phyloP scores from a whole-genome alignment of 1,140 invertebrate species.

The Drosophila oshimai region DNA sequence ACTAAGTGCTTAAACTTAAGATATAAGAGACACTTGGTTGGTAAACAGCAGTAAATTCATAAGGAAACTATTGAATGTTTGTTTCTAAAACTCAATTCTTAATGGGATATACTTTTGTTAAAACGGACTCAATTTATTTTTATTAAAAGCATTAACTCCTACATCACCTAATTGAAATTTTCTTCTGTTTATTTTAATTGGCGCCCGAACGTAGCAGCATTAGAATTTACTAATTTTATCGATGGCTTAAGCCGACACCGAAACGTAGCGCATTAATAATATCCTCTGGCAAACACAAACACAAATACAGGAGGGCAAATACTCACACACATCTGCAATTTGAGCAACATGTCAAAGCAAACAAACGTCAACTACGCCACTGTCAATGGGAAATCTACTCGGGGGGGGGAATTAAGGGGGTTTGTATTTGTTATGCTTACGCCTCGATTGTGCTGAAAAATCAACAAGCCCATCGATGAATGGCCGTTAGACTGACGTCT shows the following conservation, averaged over 20 bases:
- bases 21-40: no score
- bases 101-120: no score
- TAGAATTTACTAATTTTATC: slow-evolving; percentile 25
- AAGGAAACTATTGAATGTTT: no score
- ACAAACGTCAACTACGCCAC: slow-evolving; percentile 49
- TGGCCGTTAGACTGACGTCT: slow-evolving; percentile 53
- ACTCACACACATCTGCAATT: slow-evolving; percentile 46
- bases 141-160: not conserved
- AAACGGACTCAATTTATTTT: no score
- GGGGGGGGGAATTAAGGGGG: not conserved
- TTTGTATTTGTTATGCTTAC: slow-evolving; percentile 74
- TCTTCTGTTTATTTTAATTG: not conserved
- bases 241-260: slow-evolving; percentile 11
- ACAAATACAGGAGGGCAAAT: slow-evolving; percentile 30
- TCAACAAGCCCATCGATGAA: slow-evolving; percentile 64
- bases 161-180: not conserved
- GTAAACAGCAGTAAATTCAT: no score
- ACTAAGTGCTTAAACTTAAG: no score
- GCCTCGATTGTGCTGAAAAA: slow-evolving; percentile 75
- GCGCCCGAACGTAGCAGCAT: not conserved
- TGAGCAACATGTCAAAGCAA: slow-evolving; percentile 69
- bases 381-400: slow-evolving; percentile 27
- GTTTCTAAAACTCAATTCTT: no score
- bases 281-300: slow-evolving; percentile 46
- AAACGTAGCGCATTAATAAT: slow-evolving; percentile 58